These are phyloP conservation scores for Eupithecia tripunctaria DNA, from an alignment of 2,888 invertebrate genomes.

Conservation along the genomic window DNA sequence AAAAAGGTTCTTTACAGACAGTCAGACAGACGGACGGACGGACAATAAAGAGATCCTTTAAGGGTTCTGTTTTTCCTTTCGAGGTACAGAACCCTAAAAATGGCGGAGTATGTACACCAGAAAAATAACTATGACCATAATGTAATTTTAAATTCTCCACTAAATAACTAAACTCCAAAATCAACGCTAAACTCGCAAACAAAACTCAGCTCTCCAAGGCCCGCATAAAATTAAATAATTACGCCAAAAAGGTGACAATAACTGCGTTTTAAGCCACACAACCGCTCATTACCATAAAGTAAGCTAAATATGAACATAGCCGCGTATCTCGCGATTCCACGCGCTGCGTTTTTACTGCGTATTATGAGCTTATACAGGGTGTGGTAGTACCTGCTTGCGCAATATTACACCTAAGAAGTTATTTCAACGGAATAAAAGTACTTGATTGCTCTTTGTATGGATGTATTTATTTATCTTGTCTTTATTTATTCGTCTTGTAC, in stretches of 20 bases:
- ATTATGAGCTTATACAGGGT: conserved; percentile 51
- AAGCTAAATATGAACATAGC: conserved; percentile 56
- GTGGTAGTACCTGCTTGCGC: not conserved
- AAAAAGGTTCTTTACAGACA: too few species aligned
- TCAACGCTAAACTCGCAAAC: not conserved
- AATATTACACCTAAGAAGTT: conserved; percentile 3
- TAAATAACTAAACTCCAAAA: conserved; percentile 6
- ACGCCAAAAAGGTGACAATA: conserved; percentile 45
- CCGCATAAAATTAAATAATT: conserved; percentile 38
- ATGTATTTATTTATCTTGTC: not conserved
- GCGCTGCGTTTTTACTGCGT: conserved; percentile 69
- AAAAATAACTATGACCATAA: not conserved
- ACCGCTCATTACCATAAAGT: conserved; percentile 59
- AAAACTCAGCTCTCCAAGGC: conserved; percentile 19
- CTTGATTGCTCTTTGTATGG: not conserved
- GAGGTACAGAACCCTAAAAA: too few species aligned
- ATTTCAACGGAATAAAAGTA: not conserved
- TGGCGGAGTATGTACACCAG: not conserved
- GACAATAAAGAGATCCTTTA: too few species aligned
- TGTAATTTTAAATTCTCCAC: not conserved
- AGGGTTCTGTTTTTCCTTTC: too few species aligned
- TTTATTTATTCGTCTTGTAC: too few species aligned
- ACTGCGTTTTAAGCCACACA: conserved; percentile 52
- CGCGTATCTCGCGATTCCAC: conserved; percentile 66
- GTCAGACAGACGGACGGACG: too few species aligned